phyloP scores from a whole-genome alignment of 2,797 vertebrate species.

The Danionella dracula region DNA sequence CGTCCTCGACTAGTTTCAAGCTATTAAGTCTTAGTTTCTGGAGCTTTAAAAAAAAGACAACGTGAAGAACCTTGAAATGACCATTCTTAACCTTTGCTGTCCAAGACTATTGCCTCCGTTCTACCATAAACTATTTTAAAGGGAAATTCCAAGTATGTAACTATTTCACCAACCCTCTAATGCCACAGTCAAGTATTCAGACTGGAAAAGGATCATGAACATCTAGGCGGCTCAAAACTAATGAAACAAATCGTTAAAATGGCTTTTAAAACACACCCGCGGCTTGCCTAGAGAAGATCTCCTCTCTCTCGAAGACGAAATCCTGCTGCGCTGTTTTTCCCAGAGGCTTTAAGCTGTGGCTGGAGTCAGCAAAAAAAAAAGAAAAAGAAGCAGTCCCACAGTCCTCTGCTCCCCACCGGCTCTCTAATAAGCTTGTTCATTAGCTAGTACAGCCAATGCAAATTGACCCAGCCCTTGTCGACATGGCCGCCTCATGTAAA shows the following conservation, averaged over 20 bases:
- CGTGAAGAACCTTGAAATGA: no score
- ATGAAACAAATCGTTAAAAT: constrained; percentile 13
- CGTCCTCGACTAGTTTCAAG: no score
- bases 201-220: background rate
- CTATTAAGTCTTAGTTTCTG: no score
- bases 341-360: constrained; percentile 18
- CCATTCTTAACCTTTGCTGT: no score
- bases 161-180: no score
- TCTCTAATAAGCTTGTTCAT: constrained; percentile 40
- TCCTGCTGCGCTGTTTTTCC: constrained; percentile 39
- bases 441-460: constrained; percentile 41
- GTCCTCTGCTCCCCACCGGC: constrained; percentile 21
- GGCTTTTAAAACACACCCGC: background rate
- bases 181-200: constrained; percentile 26
- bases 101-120: no score
- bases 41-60: no score
- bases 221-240: background rate
- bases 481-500: constrained; percentile 46
- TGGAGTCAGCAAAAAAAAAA: constrained; percentile 25
- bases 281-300: constrained; percentile 19
- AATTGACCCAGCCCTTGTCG: constrained; percentile 35
- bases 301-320: constrained; percentile 41
- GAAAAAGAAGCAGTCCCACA: constrained; percentile 17
- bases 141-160: no score
- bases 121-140: no score